Evolutionary conservation across 2,797 vertebrate genomes (phyloP).

Genomic region (Lophura swinhoii): DNA sequence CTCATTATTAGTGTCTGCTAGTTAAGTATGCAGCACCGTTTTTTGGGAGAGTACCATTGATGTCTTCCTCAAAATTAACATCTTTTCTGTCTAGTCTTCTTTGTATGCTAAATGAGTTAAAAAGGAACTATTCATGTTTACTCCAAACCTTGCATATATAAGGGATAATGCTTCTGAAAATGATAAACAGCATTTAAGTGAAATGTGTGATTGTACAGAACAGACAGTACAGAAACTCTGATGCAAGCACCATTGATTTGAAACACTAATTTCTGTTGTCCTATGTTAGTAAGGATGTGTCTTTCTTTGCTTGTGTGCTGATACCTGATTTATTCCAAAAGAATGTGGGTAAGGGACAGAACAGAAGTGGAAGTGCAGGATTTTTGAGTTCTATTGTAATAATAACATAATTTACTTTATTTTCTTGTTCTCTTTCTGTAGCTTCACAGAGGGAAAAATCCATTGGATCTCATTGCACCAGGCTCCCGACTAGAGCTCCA

Average conservation of each 20-base stretch:
- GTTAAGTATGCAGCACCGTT: neutral
- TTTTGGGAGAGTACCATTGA: neutral
- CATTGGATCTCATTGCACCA: slow-evolving; percentile 90
- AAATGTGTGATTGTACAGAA: neutral
- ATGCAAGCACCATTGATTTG: neutral
- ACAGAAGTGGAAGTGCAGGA: neutral
- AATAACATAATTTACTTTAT: neutral
- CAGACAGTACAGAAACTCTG: neutral
- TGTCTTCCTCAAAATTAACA: neutral
- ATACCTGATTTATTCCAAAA: neutral
- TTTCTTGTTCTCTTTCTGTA: slow-evolving; percentile 54
- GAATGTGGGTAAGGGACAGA: neutral
- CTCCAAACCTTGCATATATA: neutral
- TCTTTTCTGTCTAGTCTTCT: slow-evolving; percentile 26
- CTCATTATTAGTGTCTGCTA: neutral
- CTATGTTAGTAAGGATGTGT: neutral
- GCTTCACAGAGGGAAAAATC: slow-evolving; percentile 93
- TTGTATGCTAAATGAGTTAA: neutral
- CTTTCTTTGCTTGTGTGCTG: neutral
- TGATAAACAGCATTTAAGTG: neutral
- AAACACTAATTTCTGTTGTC: neutral
- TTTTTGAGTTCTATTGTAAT: neutral
- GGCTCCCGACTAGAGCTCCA: slow-evolving; percentile 92
- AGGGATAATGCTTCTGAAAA: slow-evolving; percentile 16
- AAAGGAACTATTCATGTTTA: slow-evolving; percentile 9